Evolutionary conservation across 64 coral and sea anemone species (phyloP).

Genomic region (Montipora capricornis): DNA sequence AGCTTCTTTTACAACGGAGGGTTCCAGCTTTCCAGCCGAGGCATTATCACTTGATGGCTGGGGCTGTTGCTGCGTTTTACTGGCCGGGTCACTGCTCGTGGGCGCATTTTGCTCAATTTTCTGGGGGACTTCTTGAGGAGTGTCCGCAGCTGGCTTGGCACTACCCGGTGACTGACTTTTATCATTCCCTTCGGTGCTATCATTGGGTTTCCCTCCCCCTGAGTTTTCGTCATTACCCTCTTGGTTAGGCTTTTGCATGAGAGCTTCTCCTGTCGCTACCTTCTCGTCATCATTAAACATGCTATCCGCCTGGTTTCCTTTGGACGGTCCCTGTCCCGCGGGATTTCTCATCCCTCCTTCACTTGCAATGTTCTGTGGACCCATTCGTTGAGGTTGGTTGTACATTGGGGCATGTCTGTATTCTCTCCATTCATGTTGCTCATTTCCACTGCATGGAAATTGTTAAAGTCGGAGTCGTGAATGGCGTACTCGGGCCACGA

Average conservation of each 20-base stretch:
- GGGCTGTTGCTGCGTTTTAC: background rate
- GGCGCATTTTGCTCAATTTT: background rate
- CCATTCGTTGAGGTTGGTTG: background rate
- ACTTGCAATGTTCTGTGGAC: background rate
- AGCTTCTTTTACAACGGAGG: background rate
- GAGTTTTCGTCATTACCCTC: background rate
- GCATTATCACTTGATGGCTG: background rate
- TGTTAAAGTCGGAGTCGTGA: slow-evolving; percentile 85
- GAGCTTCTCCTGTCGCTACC: background rate
- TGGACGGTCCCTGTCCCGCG: background rate
- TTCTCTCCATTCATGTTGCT: slow-evolving; percentile 46
- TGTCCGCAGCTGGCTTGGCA: background rate
- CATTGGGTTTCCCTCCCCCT: background rate
- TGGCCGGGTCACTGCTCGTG: background rate
- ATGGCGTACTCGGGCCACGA: slow-evolving; percentile 95
- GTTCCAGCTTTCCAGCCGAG: background rate
- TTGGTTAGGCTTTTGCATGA: background rate
- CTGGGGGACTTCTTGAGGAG: background rate
- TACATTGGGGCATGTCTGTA: slow-evolving; percentile 44
- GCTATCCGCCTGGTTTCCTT: background rate
- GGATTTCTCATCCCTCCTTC: background rate
- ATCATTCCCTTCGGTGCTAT: background rate
- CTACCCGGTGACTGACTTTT: background rate
- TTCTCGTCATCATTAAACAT: slow-evolving; percentile 3
- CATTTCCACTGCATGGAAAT: slow-evolving; percentile 39